Evolutionary conservation across 2,113 vertebrate species (phyloP), one percentile per base, ranked within the genome.

Genomic region (Rhadina sibilatrix): DNA sequence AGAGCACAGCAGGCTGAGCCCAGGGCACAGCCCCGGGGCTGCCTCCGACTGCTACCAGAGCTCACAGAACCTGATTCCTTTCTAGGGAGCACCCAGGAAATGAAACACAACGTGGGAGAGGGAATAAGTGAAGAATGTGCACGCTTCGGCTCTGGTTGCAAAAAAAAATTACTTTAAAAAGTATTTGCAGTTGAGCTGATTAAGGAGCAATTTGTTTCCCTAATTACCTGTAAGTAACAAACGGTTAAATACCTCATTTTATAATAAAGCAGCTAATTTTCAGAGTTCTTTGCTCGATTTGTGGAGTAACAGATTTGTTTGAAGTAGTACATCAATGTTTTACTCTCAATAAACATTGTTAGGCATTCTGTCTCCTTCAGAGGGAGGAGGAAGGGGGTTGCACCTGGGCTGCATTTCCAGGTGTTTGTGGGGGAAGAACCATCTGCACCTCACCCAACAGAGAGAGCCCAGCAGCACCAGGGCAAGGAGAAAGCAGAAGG

Each of bases 161-260:
- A 25, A 40, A 77, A 38, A 74, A 81, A 50, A 69, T 5, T 3
- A 25, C 66, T 90, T 76, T 85, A 53, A 61, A 49, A 93, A 85
- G 40, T 61, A 61, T 54, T 91, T 76, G 40, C 54, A 46, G 53
- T 35, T 65, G 46, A 86, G 66, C 40, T 83, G 82, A 96, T 88
- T 65, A 92, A 46, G 50, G 9, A 93, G 59, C 66, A 88, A 93
- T 90, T 94, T 82, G 53, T 91, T 90, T 87, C 66, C 47, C 40
- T 88, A 87, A 96, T 85, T 93, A 95, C 92, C 88, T 87, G 35
- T 80, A 35, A 92, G 77, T 70, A 93, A 75, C 38, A 88, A 92
- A 88, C 80, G 71, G 46, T 37, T 83, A 96, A 91, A 90, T 69
- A 42, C 22, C 50, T 69, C 38, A 6, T 80, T 94, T 74, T 65